phyloP scores from a whole-genome alignment of 2,113 vertebrate genomes.

The Gobius niger region DNA sequence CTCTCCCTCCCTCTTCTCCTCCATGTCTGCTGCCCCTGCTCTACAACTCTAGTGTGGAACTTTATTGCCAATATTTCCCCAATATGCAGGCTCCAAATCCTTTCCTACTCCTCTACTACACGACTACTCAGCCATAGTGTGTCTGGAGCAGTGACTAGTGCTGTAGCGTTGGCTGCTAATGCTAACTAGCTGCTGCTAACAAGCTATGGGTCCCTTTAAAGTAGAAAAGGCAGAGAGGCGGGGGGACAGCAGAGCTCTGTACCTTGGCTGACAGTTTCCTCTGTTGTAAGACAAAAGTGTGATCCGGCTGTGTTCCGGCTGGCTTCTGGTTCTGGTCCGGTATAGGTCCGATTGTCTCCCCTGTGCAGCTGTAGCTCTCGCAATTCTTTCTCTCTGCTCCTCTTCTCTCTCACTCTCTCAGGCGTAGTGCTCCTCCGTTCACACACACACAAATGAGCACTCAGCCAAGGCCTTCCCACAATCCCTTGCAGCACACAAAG shows the following conservation, averaged over 20 bases:
- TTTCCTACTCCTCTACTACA: not conserved
- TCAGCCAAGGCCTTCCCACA: constrained; percentile 89
- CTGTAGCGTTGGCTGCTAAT: constrained; percentile 36
- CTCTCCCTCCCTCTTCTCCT: constrained; percentile 37
- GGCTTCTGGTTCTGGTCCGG: not conserved
- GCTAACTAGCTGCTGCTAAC: constrained; percentile 48
- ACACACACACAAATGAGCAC: constrained; percentile 83
- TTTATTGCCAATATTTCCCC: constrained; percentile 10
- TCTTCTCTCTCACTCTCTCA: constrained; percentile 36
- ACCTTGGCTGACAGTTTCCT: constrained; percentile 76
- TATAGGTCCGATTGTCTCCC: not conserved
- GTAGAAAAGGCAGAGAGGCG: constrained; percentile 9
- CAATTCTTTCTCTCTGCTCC: constrained; percentile 13
- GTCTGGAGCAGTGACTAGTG: constrained; percentile 10
- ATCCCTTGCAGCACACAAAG: constrained; percentile 89
- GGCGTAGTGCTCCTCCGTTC: constrained; percentile 29
- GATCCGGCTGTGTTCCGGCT: constrained; percentile 76
- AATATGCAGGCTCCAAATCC: not conserved
- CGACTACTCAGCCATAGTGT: not conserved
- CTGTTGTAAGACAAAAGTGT: constrained; percentile 58
- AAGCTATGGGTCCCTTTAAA: constrained; percentile 18
- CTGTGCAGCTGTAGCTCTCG: constrained; percentile 40
- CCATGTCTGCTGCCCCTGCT: constrained; percentile 11
- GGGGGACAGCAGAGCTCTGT: constrained; percentile 32
- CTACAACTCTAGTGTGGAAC: constrained; percentile 12